Percentiles rank a stretch among this genome's conserved stretches.
Evolutionary conservation across 1,140 invertebrate species (phyloP).

Genomic region (Aphis craccivora): DNA sequence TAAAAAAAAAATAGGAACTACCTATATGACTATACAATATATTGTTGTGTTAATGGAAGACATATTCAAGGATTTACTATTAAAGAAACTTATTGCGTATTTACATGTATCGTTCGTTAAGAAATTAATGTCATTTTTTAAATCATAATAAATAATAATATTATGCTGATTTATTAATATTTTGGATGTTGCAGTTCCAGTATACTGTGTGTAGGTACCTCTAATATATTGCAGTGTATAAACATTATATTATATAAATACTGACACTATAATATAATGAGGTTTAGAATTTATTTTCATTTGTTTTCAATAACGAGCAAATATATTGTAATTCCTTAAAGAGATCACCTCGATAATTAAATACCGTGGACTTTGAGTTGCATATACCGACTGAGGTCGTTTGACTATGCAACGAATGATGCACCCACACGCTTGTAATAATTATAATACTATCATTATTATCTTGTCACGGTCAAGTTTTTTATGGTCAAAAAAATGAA

Average conservation of each 20-base stretch:
- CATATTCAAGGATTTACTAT: slow-evolving; percentile 30
- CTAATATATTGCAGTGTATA: no score
- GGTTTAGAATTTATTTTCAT: no score
- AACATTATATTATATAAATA: no score
- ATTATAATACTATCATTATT: neutral
- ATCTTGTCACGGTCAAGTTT: neutral
- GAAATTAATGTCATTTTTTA: neutral
- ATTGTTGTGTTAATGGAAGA: neutral
- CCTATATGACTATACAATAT: neutral
- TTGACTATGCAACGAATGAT: neutral
- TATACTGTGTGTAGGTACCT: no score
- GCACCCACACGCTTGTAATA: neutral
- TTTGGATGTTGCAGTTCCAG: neutral
- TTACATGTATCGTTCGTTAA: neutral
- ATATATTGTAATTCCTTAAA: neutral
- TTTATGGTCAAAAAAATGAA: neutral
- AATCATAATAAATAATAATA: neutral
- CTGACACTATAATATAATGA: neutral
- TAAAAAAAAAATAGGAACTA: slow-evolving; percentile 18
- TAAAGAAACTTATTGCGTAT: neutral
- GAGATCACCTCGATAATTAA: neutral
- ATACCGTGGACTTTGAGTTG: neutral
- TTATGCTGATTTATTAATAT: neutral
- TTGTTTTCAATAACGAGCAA: no score
- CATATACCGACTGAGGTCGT: neutral